These are phyloP conservation scores for Hylia prasina DNA, from an alignment of 2,113 vertebrate species.

Conservation along the genomic window DNA sequence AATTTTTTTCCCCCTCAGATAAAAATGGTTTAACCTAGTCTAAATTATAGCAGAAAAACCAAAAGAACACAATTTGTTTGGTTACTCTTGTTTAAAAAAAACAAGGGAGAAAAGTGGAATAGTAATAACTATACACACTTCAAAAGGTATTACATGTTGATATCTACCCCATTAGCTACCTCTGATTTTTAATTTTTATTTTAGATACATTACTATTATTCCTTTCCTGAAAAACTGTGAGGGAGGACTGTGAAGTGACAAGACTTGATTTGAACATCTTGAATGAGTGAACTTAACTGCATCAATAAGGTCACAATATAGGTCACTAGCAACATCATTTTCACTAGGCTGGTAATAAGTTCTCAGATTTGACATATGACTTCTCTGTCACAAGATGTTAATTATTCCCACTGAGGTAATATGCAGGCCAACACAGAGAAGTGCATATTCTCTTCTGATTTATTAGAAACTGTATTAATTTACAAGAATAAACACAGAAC, in stretches of 20 bases:
- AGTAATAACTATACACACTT: neutral
- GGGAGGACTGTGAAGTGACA: neutral
- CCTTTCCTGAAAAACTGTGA: neutral
- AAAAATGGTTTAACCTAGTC: neutral
- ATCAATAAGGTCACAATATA: slow-evolving; percentile 31
- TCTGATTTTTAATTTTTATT: neutral
- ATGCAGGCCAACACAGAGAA: neutral
- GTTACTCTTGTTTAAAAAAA: neutral
- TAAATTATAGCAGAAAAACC: neutral
- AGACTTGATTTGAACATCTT: neutral
- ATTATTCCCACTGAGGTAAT: slow-evolving; percentile 51
- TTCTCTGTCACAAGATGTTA: slow-evolving; percentile 44
- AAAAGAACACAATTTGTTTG: neutral
- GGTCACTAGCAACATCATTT: slow-evolving; percentile 51
- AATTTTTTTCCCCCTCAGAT: neutral
- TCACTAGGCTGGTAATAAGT: slow-evolving; percentile 4
- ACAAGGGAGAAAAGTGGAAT: neutral
- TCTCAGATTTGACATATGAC: slow-evolving; percentile 37
- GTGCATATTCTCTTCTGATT: neutral
- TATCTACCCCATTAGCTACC: neutral
- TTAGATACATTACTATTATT: neutral
- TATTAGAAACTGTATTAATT: slow-evolving; percentile 53
- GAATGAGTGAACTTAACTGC: slow-evolving; percentile 2
- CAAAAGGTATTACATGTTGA: neutral
- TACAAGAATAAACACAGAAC: slow-evolving; percentile 55